Base-by-base conservation (phyloP, 2,113 vertebrate genomes). In the Struthidea cinerea region DNA sequence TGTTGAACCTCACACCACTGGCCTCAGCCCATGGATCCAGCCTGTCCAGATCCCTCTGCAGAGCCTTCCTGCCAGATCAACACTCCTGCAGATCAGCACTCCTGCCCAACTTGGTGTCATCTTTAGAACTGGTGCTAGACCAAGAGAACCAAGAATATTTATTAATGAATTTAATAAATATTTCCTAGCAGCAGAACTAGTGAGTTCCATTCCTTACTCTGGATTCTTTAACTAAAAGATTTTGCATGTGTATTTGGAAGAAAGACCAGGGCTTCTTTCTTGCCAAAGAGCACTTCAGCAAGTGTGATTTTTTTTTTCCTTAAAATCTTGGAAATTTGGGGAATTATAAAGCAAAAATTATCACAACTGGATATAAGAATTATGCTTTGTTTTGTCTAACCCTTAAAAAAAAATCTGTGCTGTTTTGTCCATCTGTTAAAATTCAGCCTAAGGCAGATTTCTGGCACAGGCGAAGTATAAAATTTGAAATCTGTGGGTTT, bases 91-190 rank as follows among this genome's bases (percentile, higher is more conserved):
- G 15, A 47, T 30, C 23, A 17, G 5, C 28, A 19, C 6, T 63
- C 0, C 4, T 0, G 0, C 24, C 1, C 9, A 39, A 0, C 5
- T 22, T 20, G 5, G 15, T 71, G 39, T 80, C 1, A 1, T 71
- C 39, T 71, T 13, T 42, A 46, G 22, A 76, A 18, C 0, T 61
- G 9, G 11, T 61, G 52, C 46, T 93, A 50, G 32, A 39, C 26
- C 39, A 20, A 55, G 33, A 74, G 21, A 9, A 69, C 22, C n/a
- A n/a, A 71, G 18, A 9, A 2, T 37, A 73, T 85, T 90, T 93
- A 35, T 16, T 91, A 49, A 59, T 44, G 7, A 39, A 46, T 65
- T 82, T 87, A 37, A 63, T 55, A 87, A 84, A 50, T 73, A 52
- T 64, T 82, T 94, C 13, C 41, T 94, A 28, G 18, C 64, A 84